Evolutionary conservation across 2,113 vertebrate species (phyloP), one percentile per base, ranked within the genome.

Genomic region (Uropsilus gracilis): DNA sequence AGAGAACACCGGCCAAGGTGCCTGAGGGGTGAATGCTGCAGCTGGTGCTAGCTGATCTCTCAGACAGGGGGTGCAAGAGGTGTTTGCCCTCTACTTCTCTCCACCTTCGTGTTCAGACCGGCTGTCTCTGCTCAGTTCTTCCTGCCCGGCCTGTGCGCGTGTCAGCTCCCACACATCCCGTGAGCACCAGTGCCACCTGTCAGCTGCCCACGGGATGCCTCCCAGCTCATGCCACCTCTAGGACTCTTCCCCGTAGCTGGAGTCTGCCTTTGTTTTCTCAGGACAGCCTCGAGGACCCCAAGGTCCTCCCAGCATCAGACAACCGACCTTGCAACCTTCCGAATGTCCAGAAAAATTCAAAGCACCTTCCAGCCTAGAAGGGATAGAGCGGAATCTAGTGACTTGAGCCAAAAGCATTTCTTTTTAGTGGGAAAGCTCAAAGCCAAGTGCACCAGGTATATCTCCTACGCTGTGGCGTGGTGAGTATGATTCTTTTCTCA

Each of bases 291-390:
- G 80, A 90, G 61, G 57, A 73, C 63, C 26, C 39, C 66, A 39
- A 9, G 53, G 72, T 18, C 17, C 14, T 86, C 8, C 48, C 50
- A 87, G 69, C 61, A 82, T 87, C n/a, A 48, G 73, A 42, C n/a
- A 78, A 46, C 28, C 76, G 66, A 11, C 18, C 75, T 92, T 85
- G 28, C 6, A 93, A 93, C 8, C 30, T 69, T 81, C 34, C 66
- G 73, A 57, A 76, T 86, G 42, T 72, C 37, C 46, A 46, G 78
- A 77, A 89, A 88, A 89, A 11, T 82, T 89, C 48, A 88, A 77
- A 90, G 64, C 50, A 61, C 61, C 68, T 90, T 32, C 46, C 55
- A 48, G 11, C 26, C 55, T 39, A 63, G 39, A 72, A 83, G 44
- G 39, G 26, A 81, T 53, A 63, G 61, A 42, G 34, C 14, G 55